phyloP scores from a whole-genome alignment of 2,797 vertebrate species.

The Sarcoramphus papa region DNA sequence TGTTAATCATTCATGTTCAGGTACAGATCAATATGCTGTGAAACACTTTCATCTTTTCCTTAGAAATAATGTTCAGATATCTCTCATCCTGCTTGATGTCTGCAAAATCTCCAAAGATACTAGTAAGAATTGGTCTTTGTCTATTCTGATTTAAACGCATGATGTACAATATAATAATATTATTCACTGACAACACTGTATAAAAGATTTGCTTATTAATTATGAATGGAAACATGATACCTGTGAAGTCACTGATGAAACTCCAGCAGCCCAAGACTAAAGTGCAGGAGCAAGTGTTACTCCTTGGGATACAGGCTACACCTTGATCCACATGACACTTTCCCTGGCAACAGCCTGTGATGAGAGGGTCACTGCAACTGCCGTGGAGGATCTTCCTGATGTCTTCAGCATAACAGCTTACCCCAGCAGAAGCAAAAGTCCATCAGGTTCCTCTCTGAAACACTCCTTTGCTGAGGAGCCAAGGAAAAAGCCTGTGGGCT shows the following conservation, averaged over 20 bases:
- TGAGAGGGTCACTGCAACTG: not conserved
- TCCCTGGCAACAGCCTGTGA: not conserved
- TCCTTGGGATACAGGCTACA: not conserved
- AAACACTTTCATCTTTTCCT: not conserved
- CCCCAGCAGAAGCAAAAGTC: not conserved
- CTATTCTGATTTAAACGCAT: not conserved
- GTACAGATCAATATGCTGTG: not conserved
- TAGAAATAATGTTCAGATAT: not conserved
- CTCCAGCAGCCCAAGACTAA: not conserved
- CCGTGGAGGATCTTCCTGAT: not conserved
- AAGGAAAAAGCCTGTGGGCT: not conserved
- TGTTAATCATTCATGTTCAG: not conserved
- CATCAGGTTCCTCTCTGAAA: not conserved
- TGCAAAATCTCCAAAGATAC: not conserved
- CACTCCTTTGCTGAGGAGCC: not conserved
- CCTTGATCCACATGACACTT: rapidly evolving
- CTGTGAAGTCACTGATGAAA: not conserved
- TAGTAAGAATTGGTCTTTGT: not conserved
- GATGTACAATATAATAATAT: not conserved
- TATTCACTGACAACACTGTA: not conserved
- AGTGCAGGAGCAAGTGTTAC: not conserved
- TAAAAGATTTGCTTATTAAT: not conserved
- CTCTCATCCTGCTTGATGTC: not conserved
- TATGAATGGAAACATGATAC: not conserved
- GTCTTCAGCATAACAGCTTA: not conserved